Evolutionary conservation across 2,797 vertebrate genomes (phyloP), one percentile per base, ranked within the genome.

Genomic region (Ctenopoma kingsleyae): DNA sequence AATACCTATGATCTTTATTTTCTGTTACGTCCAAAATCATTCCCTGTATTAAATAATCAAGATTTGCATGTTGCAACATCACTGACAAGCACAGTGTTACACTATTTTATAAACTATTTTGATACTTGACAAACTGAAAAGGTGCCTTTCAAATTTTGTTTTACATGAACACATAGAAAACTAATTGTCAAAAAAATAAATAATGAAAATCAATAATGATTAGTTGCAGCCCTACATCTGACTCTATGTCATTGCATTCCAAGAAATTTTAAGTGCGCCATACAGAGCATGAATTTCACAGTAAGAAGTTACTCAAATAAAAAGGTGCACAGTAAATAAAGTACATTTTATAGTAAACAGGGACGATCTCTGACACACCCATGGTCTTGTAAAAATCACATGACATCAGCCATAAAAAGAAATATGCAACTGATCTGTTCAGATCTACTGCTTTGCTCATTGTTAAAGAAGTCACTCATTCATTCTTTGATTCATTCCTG

Each of bases 401-500:
- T 67, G n/a, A 51, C 13, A 19, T 46, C 6, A 57, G 17, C 40
- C 30, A 20, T 23, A 20, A 48, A 36, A 67, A 30, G 2, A 72
- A 19, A 63, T 43, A 23, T 17, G 8, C 9, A 36, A n/a, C 36
- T 13, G 15, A 19, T 32, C 8, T 8, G 17, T 23, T 58, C 35
- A 54, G 30, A 49, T 44, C 67, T 17, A 57, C 53, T 50, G 8
- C 41, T 57, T 30, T 70, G 15, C 12, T 52, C 41, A 53, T 19
- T 53, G 27, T 23, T 56, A 0, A 25, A 25, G 2, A 36, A 36
- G 3, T 11, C 17, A 2, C 5, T 52, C 12, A 7, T 25, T 63
- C 25, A 10, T 17, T 36, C 36, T 58, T 30, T 40, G 19, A 49
- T 41, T 8, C 19, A 19, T 5, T 5, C 9, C 40, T 19, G 10